Evolutionary conservation across 1,140 invertebrate species (phyloP), one percentile per base, ranked within the genome.

Genomic region (Telenomus remus): DNA sequence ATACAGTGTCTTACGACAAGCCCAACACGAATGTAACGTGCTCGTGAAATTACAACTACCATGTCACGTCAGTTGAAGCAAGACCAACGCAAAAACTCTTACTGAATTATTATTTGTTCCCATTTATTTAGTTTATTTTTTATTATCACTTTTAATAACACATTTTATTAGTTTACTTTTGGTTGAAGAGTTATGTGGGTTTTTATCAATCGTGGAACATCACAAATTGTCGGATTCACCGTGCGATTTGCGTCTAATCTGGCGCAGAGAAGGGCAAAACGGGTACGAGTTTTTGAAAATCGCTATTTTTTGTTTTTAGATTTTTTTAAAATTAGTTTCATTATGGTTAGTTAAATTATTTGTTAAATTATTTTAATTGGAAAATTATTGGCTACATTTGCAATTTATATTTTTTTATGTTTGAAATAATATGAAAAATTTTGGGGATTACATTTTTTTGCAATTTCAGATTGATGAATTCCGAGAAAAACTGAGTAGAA

Each of bases 391-490:
- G n/a, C n/a, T n/a, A n/a, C n/a, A n/a, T 34, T 47, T 34, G 13
- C 13, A 19, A n/a, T 42, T 49, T 50, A 51, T 19, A 4, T 37
- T 7, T 42, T 37, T 51, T 37, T 6, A 3, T 4, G 37, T n/a
- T 39, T 39, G 37, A 51, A 27, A 27, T n/a, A 43, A 43, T 8
- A 43, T 8, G 39, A 43, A 5, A 8, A 43, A 43, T 43, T 43
- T n/a, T 43, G 6, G 6, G 11, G 16, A 15, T 15, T 15, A 8
- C 3, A 15, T 47, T 15, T 15, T 48, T 19, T 51, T 10, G 13
- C 39, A n/a, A n/a, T 80, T 80, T 11, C 19, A 87, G 87, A 42
- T 87, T 4, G 60, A 85, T 43, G 34, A 80, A 14, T 80, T 88
- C 13, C 78, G 78, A 61, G 51, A 84, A 34, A 80, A 76, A 59